Evolutionary conservation across 64 coral and sea anemone genomes (phyloP), one percentile per base, ranked within the genome.

Genomic region (Orbicella faveolata): DNA sequence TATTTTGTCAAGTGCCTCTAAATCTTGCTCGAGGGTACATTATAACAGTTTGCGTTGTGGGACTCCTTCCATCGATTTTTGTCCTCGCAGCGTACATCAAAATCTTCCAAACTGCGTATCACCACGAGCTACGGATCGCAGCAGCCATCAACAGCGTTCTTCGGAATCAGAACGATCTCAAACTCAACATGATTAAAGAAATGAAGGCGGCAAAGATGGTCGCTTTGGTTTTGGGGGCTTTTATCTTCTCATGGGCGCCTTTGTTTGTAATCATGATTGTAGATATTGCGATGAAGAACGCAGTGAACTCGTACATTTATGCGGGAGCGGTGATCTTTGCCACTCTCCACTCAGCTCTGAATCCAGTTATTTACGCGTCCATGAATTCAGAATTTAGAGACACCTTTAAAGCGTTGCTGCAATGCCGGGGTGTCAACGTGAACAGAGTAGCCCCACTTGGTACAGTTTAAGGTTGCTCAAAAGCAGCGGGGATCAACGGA

Each of bases 1-100:
- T 99, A 34, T 99, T 89, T 75, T 99, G 97, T 37, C 97, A 99
- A 96, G 97, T 99, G 4, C 89, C 94, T n/a, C 76, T 95, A 21
- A 99, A 99, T 76, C 79, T 99, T 3, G 86, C 87, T n/a, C 48
- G 57, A 16, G 88, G 83, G 8, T 99, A 93, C 19, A 96, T 93
- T 20, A 57, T 99, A 20, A 89, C 91, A 19, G 81, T 99, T 74
- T 96, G 94, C 41, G 77, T 88, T 2, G 77, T 91, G 18, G 91
- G 88, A 0, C 23, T 82, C n/a, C 69, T 99, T 25, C 97, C 97
- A 8, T 91, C 91, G 9, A 20, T 96, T 11, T 93, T 99, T 17
- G 93, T 99, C 88, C 68, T 95, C 1, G 88, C 90, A 55, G 97
- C 97, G 9, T 99, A 99, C 65, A 91, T 88, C 65, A 91, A 78